A percentile compares a stretch with the other conserved stretches of the same genome.
Conservation (phyloP, 2,797 vertebrate species). For the Clarias laeviceps region DNA sequence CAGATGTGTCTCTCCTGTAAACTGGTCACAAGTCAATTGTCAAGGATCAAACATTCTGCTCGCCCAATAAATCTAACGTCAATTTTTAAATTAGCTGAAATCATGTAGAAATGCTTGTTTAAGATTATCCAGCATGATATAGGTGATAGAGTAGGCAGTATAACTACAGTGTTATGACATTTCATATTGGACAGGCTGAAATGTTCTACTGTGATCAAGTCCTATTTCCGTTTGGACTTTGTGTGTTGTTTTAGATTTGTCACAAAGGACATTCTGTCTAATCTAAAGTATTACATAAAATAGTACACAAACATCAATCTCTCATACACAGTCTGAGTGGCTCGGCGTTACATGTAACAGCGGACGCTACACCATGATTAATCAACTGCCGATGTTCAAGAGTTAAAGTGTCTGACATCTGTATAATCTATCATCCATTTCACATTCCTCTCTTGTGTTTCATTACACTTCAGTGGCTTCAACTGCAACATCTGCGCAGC, state of each 20-base stretch:
- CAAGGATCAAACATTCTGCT: too few species aligned
- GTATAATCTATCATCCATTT: constrained; percentile 67
- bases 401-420: constrained; percentile 22
- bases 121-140: not conserved
- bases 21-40: too few species aligned
- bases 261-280: not conserved
- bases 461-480: constrained; percentile 25
- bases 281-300: not conserved
- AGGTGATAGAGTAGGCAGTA: too few species aligned
- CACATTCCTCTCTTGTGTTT: constrained; percentile 54
- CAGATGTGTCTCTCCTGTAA: too few species aligned
- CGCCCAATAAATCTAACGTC: not conserved
- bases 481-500: constrained; percentile 24
- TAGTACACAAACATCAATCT: not conserved
- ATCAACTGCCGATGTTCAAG: too few species aligned
- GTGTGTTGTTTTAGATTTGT: not conserved
- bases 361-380: too few species aligned
- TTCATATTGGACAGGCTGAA: not conserved
- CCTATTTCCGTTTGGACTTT: too few species aligned
- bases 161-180: too few species aligned
- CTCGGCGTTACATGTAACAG: too few species aligned
- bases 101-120: not conserved
- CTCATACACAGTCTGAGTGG: not conserved
- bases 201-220: not conserved
- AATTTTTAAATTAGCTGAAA: not conserved